Evolutionary conservation across 1,140 invertebrate species (phyloP), one percentile per base, ranked within the genome.

Genomic region (Berghia stephanieae): DNA sequence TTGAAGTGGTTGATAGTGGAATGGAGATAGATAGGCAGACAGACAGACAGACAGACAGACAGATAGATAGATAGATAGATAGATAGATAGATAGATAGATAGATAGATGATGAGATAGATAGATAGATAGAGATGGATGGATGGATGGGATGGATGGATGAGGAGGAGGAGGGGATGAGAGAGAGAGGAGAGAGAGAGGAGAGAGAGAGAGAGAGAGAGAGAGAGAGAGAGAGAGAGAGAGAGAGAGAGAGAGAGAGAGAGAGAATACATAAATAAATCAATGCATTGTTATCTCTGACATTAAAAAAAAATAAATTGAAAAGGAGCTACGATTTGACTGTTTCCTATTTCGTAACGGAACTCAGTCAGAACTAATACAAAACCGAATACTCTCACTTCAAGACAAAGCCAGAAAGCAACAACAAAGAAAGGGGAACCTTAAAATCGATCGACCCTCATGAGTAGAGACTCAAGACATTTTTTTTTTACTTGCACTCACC

Each of bases 331-430:
- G 13, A 13, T 13, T 52, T 1, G 79, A 75, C 60, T 80, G 77
- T 46, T 43, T 72, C 52, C 46, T 80, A 0, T 55, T 73, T 44
- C 38, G 70, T 43, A 80, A 77, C 63, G 49, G 74, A 21, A 71
- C 75, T 24, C 77, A 75, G 18, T 75, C 79, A 13, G 71, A 80
- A 34, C 63, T 80, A 21, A n/a, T n/a, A n/a, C n/a, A n/a, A n/a
- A n/a, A n/a, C n/a, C n/a, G n/a, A n/a, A n/a, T n/a, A n/a, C n/a
- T 18, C 42, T 24, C 60, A 77, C 63, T 69, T 24, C 79, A 55
- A 74, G 38, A 77, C 75, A 42, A 18, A 55, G 38, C 57, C 68
- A 3, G 42, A 68, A 21, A 60, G 44, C 21, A 4, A 18, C 0
- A 2, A 57, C 36, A 71, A 69, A 42, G 36, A 60, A 13, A 8